Percentiles rank a stretch among this genome's conserved stretches.
These are phyloP conservation scores for Chlorocebus sabaeus DNA, from an alignment of 2,113 vertebrate genomes.

Conservation along the genomic window DNA sequence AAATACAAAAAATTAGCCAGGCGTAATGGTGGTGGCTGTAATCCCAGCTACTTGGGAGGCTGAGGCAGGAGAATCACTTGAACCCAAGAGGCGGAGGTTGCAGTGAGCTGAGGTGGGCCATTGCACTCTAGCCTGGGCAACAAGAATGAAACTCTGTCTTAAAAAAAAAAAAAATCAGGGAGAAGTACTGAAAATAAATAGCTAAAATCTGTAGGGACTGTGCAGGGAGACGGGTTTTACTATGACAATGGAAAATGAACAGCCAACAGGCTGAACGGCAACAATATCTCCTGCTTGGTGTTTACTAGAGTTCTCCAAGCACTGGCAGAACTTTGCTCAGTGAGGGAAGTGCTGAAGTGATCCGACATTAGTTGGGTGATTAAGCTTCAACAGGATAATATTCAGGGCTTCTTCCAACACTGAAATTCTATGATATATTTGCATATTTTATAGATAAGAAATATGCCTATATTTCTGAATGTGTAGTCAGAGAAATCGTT, in stretches of 20 bases:
- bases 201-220: background rate
- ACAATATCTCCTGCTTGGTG: background rate
- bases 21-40: too few relatives aligned
- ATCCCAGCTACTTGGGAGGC: too few relatives aligned
- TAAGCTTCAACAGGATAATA: background rate
- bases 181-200: background rate
- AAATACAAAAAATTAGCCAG: too few relatives aligned
- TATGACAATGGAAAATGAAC: background rate
- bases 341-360: background rate
- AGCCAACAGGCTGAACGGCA: rapidly evolving
- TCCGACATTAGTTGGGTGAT: background rate
- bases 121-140: too few relatives aligned
- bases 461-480: background rate
- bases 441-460: background rate
- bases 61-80: too few relatives aligned
- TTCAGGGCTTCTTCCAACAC: background rate
- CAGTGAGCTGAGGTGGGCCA: too few relatives aligned
- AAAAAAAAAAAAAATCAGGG: background rate
- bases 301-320: background rate
- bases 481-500: background rate
- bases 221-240: background rate
- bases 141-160: too few relatives aligned
- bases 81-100: too few relatives aligned
- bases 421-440: background rate
- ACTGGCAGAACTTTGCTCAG: background rate